Evolutionary conservation across 2,888 invertebrate species (phyloP), one percentile per base, ranked within the genome.

Genomic region (Xanthorhoe designata): DNA sequence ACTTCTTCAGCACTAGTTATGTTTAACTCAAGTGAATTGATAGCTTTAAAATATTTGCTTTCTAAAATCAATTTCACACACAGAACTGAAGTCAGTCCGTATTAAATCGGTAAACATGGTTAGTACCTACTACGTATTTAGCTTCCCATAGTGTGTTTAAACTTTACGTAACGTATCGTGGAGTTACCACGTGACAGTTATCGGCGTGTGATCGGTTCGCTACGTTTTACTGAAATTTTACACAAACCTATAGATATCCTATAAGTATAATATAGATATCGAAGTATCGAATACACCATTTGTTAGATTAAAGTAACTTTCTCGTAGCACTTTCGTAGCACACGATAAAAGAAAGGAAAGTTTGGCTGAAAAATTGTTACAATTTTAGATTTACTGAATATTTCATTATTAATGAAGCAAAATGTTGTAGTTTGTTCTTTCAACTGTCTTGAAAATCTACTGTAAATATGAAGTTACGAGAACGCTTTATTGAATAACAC

Each of bases 201-300:
- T 90, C 90, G 64, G 68, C 79, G 80, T 84, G 81, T 81, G 87
- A 88, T 85, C 83, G 87, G 75, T 90, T 89, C 85, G 87, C 78
- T 86, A 86, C 84, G 87, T 81, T 76, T 80, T 18, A 54, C 53
- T 59, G 32, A 50, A 58, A 45, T 50, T 15, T 18, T 29, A 54
- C 32, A 53, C 29, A 13, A 32, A 24, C 24, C 24, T 24, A 1
- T 32, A 32, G 32, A 6, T 32, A 32, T 24, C 32, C 7, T 32
- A 32, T 6, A n/a, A n/a, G n/a, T n/a, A n/a, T n/a, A n/a, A n/a
- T n/a, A n/a, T n/a, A n/a, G 32, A 32, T 32, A 32, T 32, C 4
- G 32, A 24, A 24, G 24, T 24, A 24, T 24, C 4, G 4, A 24
- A 32, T 7, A 32, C 32, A 7, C 32, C 32, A 32, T 32, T 6